Evolutionary conservation across 2,797 vertebrate species (phyloP), one percentile per base, ranked within the genome.

Genomic region (Tangara arthus): DNA sequence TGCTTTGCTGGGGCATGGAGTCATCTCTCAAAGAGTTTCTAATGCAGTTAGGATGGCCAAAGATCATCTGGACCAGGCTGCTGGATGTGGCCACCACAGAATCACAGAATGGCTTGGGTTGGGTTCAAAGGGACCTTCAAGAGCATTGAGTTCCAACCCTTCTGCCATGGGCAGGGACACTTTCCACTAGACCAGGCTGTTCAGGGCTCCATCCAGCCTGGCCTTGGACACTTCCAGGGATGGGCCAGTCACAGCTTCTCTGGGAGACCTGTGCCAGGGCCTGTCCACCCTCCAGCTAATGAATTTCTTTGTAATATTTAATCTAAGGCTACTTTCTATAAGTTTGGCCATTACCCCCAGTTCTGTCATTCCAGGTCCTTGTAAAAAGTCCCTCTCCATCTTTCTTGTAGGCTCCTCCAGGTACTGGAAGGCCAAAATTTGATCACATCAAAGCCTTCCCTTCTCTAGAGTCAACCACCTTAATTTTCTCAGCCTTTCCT

Each of bases 211-310:
- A 17, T 39, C 39, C 39, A 68, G 0, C n/a, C 39, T 39, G 55
- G 39, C 39, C 16, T 34, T 30, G 39, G 1, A 21, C 63, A 21
- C 6, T 68, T 39, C 11, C 34, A 39, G 63, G 39, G 55, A 34
- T 53, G 34, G 34, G 20, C 6, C 55, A 77, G 24, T 34, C 34
- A 30, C 55, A 69, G 28, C 14, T 47, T 34, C 24, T 53, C 34
- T 69, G 34, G 24, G 11, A 1, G 8, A 2, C 7, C 20, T 39
- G 13, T 39, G 7, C 34, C 39, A 60, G 16, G 11, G 2, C 28
- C 20, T 69, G 17, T 12, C 16, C 6, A 34, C 1, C 16, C 24
- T 76, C 34, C 0, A 0, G 21, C 13, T 39, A 39, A 39, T 23
- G 12, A 46, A 7, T 28, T 39, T 39, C 21, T 46, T 53, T 39